phyloP scores from a whole-genome alignment of 2,888 invertebrate genomes.

The Caenorhabditis macrosperma region DNA sequence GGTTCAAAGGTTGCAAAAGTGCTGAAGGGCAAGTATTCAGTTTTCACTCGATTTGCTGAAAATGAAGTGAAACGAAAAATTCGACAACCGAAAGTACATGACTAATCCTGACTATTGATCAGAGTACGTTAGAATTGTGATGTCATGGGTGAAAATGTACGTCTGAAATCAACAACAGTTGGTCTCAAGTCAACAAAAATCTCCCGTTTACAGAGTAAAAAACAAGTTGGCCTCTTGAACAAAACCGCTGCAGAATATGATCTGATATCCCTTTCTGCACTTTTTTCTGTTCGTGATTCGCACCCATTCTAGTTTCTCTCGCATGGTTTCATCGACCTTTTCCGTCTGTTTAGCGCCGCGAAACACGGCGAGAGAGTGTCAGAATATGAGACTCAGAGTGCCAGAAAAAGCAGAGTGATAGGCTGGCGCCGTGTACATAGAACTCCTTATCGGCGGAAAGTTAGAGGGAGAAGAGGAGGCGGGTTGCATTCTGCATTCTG shows the following conservation, averaged over 20 bases:
- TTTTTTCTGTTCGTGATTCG: neutral
- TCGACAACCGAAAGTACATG: neutral
- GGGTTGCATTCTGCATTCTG: constrained; percentile 5
- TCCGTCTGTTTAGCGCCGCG: neutral
- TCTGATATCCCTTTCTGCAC: neutral
- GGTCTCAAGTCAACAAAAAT: neutral
- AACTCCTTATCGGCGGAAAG: constrained; percentile 21
- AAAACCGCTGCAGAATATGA: neutral
- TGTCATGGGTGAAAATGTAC: neutral
- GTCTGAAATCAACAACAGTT: neutral
- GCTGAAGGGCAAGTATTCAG: neutral
- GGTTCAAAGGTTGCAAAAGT: constrained; percentile 1
- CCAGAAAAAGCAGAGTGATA: constrained; percentile 5
- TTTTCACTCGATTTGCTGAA: neutral
- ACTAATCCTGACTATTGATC: constrained; percentile 6
- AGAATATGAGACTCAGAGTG: neutral
- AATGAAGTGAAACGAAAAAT: neutral
- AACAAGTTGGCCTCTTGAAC: neutral
- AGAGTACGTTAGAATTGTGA: neutral
- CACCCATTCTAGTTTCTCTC: neutral
- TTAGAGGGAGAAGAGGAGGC: constrained; percentile 1
- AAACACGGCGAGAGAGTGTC: neutral
- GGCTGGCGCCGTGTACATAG: neutral
- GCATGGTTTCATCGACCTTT: constrained; percentile 2
- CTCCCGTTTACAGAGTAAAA: too few species aligned